Conservation (phyloP, 92 coral and sea anemone species). For the Phymanthus crucifer region DNA sequence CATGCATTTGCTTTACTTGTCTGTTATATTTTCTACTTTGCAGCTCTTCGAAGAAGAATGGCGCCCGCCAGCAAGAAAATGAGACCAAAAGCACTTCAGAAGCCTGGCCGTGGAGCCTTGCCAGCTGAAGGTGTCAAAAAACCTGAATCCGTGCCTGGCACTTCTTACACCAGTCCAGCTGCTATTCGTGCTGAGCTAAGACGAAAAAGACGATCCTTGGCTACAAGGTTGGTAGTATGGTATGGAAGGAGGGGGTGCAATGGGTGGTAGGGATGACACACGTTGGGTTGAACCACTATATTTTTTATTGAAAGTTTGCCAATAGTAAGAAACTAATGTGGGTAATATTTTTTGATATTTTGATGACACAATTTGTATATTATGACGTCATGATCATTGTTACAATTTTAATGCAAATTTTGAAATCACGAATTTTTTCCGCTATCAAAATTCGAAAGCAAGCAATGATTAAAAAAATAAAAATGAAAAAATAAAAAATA, state of each 20-base stretch:
- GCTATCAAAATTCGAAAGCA: no score
- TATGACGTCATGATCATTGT: no score
- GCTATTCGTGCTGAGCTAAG: constrained; percentile 26
- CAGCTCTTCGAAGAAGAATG: neutral
- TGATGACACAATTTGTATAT: no score
- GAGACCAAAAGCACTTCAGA: neutral
- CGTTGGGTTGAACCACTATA: no score
- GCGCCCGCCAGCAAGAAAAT: neutral
- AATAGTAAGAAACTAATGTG: no score
- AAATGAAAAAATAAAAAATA: no score
- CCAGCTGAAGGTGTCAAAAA: neutral
- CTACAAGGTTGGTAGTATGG: neutral
- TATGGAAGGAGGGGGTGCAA: neutral
- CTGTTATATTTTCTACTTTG: neutral
- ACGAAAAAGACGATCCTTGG: constrained; percentile 14
- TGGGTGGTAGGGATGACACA: neutral
- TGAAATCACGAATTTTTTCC: no score
- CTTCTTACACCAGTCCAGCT: neutral
- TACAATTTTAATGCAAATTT: no score
- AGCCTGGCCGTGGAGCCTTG: neutral
- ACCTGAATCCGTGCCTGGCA: neutral
- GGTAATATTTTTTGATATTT: no score
- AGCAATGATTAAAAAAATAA: no score
- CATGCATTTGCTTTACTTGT: neutral
- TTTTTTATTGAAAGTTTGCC: no score